These are phyloP conservation scores for Hydrotaea diabolus DNA, from an alignment of 2,888 invertebrate species.

Conservation along the genomic window DNA sequence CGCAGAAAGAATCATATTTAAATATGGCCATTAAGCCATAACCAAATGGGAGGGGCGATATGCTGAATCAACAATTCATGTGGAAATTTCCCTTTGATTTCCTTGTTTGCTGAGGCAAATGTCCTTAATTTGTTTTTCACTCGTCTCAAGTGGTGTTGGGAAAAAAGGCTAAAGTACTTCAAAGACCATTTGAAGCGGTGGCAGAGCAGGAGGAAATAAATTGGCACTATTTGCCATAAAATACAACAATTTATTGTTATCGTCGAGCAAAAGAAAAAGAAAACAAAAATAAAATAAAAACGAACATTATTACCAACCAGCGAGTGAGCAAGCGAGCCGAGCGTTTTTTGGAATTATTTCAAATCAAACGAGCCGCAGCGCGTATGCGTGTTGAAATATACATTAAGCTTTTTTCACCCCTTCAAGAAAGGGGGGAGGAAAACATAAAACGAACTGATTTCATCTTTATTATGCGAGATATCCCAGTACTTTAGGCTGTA, in stretches of 20 bases:
- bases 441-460: too few relatives aligned
- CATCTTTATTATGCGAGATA: too few relatives aligned
- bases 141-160: too few relatives aligned
- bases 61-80: too few relatives aligned
- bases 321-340: neutral
- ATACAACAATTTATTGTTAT: slow-evolving; percentile 29
- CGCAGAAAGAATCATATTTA: too few relatives aligned
- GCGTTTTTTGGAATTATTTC: neutral
- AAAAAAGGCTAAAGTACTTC: too few relatives aligned
- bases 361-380: neutral
- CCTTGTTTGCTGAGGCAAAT: too few relatives aligned
- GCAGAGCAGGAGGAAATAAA: neutral
- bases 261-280: neutral
- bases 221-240: slow-evolving; percentile 30
- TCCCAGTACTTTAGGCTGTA: too few relatives aligned
- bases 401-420: neutral
- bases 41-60: too few relatives aligned
- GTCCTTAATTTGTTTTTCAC: too few relatives aligned
- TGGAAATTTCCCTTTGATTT: too few relatives aligned
- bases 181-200: neutral
- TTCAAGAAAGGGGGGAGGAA: neutral
- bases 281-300: slow-evolving; percentile 2
- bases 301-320: neutral
- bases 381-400: neutral
- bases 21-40: too few relatives aligned